These are phyloP conservation scores for Spisula solida DNA, from an alignment of 2,888 invertebrate species.

Conservation along the genomic window DNA sequence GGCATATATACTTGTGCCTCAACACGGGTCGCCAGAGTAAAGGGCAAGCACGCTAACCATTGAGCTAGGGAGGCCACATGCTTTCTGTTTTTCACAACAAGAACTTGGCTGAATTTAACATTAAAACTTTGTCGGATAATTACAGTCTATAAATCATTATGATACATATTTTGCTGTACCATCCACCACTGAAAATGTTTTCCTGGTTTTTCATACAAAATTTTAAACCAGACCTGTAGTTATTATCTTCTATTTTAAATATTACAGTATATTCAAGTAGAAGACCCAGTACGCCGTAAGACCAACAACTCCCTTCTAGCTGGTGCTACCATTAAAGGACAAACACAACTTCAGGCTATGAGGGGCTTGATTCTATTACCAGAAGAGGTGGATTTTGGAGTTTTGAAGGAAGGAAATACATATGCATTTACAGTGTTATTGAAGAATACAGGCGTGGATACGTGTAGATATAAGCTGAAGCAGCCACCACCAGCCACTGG, in stretches of 20 bases:
- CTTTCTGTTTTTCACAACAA: too few relatives aligned
- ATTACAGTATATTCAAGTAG: constrained; percentile 82
- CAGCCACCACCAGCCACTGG: constrained; percentile 87
- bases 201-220: too few relatives aligned
- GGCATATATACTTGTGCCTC: too few relatives aligned
- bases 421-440: constrained; percentile 84
- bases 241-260: neutral
- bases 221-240: too few relatives aligned
- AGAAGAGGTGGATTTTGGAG: constrained; percentile 86
- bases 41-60: too few relatives aligned
- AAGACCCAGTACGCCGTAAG: constrained; percentile 85
- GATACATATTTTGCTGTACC: too few relatives aligned
- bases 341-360: constrained; percentile 80
- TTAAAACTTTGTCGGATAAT: too few relatives aligned
- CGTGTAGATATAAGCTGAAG: constrained; percentile 86
- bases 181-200: too few relatives aligned
- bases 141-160: too few relatives aligned
- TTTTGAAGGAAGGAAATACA: constrained; percentile 86
- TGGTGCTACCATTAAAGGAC: constrained; percentile 83
- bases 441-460: constrained; percentile 87
- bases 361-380: constrained; percentile 86
- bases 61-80: too few relatives aligned
- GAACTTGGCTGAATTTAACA: too few relatives aligned
- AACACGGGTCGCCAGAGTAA: too few relatives aligned
- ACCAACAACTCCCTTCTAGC: constrained; percentile 83